Evolutionary conservation across 2,888 invertebrate species (phyloP).

Genomic region (Lasioglossum oenotherae): DNA sequence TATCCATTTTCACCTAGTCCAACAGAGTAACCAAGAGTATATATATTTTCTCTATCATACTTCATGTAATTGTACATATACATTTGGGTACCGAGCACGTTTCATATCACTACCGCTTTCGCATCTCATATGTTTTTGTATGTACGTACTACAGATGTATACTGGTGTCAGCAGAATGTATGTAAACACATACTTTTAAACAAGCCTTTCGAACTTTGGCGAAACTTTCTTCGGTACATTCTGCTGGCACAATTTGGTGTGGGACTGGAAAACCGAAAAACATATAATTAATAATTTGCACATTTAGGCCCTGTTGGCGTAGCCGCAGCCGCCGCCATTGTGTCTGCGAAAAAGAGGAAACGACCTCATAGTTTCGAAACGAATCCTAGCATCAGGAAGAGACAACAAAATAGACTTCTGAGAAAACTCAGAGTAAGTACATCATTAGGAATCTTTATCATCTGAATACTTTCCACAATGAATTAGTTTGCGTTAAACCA

Average conservation of each 20-base stretch:
- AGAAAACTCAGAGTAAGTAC: conserved; percentile 91
- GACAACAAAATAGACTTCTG: conserved; percentile 96
- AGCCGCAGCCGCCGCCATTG: conserved; percentile 98
- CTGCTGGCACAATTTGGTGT: conserved; percentile 47
- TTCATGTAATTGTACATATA: conserved; percentile 20
- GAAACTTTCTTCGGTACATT: conserved; percentile 13
- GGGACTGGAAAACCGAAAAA: conserved; percentile 23
- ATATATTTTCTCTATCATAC: conserved; percentile 13
- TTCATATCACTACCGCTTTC: conserved; percentile 67
- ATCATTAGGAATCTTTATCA: background rate
- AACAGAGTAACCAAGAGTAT: conserved; percentile 40
- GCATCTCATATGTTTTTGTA: conserved; percentile 61
- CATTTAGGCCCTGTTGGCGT: conserved; percentile 94
- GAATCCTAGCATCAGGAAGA: conserved; percentile 97
- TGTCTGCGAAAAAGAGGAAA: conserved; percentile 97
- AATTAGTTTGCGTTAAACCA: too few species aligned
- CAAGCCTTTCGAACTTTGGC: background rate
- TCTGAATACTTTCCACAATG: too few species aligned
- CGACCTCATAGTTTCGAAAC: conserved; percentile 98
- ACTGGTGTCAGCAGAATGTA: conserved; percentile 53
- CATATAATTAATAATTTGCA: conserved; percentile 49
- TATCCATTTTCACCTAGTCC: conserved; percentile 38
- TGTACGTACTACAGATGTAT: conserved; percentile 52
- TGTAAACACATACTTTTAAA: background rate
- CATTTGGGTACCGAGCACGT: conserved; percentile 58